These are phyloP conservation scores for Sinodicranocentrus sp. DNA, from an alignment of 2,888 invertebrate species.

Conservation along the genomic window DNA sequence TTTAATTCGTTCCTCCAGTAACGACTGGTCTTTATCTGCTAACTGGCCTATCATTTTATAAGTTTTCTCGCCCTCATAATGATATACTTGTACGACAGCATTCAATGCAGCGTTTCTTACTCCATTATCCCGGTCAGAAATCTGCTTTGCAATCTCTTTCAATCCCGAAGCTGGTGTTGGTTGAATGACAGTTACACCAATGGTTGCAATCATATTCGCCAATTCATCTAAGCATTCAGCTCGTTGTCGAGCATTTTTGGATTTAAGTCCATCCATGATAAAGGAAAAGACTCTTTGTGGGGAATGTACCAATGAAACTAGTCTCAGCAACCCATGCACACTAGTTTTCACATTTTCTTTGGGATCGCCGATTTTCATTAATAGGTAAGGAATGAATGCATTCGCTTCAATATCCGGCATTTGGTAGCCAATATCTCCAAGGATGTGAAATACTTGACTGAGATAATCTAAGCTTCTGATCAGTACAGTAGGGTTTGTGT, in stretches of 20 bases:
- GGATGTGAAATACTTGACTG: slow-evolving; percentile 87
- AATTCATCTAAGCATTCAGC: slow-evolving; percentile 97
- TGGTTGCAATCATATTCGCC: slow-evolving; percentile 89
- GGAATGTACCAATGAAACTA: slow-evolving; percentile 91
- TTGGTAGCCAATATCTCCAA: slow-evolving; percentile 87
- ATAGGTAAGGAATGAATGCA: slow-evolving; percentile 95
- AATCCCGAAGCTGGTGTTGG: slow-evolving; percentile 89
- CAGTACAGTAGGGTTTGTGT: slow-evolving; percentile 98
- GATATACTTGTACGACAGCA: slow-evolving; percentile 93
- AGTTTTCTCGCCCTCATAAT: slow-evolving; percentile 92
- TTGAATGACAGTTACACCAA: slow-evolving; percentile 90
- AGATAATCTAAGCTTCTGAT: slow-evolving; percentile 97
- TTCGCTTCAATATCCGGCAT: slow-evolving; percentile 94
- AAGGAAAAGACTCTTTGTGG: slow-evolving; percentile 93
- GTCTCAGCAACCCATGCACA: slow-evolving; percentile 90
- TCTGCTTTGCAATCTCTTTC: slow-evolving; percentile 95
- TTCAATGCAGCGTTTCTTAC: slow-evolving; percentile 98
- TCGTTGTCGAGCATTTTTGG: slow-evolving; percentile 97
- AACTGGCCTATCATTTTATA: slow-evolving; percentile 95
- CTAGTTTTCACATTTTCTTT: slow-evolving; percentile 96
- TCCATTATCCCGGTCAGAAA: slow-evolving; percentile 96
- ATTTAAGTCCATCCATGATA: slow-evolving; percentile 96
- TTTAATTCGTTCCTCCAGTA: slow-evolving; percentile 97
- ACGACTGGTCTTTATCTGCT: slow-evolving; percentile 95
- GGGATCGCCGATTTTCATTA: slow-evolving; percentile 93